Evolutionary conservation across 2,888 invertebrate genomes (phyloP), one percentile per base, ranked within the genome.

Genomic region (Melanophora roralis): DNA sequence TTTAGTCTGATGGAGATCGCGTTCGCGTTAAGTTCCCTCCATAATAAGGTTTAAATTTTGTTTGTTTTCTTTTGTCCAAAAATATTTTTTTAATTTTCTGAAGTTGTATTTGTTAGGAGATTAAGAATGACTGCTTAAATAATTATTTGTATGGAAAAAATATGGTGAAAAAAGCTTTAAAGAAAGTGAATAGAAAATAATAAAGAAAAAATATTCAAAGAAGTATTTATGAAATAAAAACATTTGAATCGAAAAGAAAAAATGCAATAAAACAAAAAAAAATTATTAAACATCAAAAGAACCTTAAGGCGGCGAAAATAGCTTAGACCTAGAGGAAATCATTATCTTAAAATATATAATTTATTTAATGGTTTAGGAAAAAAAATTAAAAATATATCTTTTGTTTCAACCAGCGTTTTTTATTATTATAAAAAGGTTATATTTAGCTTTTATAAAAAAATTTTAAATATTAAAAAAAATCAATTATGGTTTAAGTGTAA

Each of bases 1-100:
- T 73, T 81, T 79, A 83, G 83, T 83, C 80, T 76, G 75, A 51
- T 65, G 67, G 49, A 36, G 83, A 81, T 82, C 83, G 83, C 81
- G 83, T 75, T 82, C 83, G 81, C 47, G 81, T 82, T 71, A 76
- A 81, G 77, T 81, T 72, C 73, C 74, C 72, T 71, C 67, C 47
- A 64, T 73, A 59, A 60, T 55, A 71, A 81, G 36, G 60, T 59
- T 67, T 40, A 47, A 7, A 11, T 19, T 71, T 71, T 38, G 9
- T 32, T n/a, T 32, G 2, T 23, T 62, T 53, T 43, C 51, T 45
- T 57, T 23, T 51, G 3, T 27, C 27, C 27, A 38, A 60, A 53
- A 5, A 19, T 62, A 40, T 32, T 38, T 62, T 45, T 47, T 49
- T n/a, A 40, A 57, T 38, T 47, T 21, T 32, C 27, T 53, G 19